These are phyloP conservation scores for Druceiella hillmani DNA, from an alignment of 2,888 invertebrate genomes.

Conservation along the genomic window DNA sequence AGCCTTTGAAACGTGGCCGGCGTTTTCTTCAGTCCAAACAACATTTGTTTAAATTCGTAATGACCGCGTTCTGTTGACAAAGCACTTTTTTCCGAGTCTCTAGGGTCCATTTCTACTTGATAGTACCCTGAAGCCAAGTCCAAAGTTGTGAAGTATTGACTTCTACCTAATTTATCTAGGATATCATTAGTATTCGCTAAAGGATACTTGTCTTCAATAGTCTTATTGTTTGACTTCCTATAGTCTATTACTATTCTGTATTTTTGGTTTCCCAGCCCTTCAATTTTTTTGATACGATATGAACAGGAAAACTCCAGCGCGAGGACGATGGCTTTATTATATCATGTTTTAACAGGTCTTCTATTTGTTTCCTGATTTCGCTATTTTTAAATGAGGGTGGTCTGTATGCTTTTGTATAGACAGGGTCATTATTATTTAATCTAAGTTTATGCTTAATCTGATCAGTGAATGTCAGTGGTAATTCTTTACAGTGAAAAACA, in stretches of 20 bases:
- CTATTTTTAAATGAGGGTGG: no score
- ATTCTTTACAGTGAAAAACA: not conserved
- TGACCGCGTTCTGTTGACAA: constrained; percentile 27
- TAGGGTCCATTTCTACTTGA: constrained; percentile 18
- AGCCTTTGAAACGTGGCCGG: constrained; percentile 29
- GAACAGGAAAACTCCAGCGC: constrained; percentile 6
- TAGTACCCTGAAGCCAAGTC: constrained; percentile 25
- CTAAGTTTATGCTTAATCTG: constrained; percentile 1
- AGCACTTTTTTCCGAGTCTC: constrained; percentile 28
- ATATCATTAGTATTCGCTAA: constrained; percentile 25
- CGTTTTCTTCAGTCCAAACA: constrained; percentile 28
- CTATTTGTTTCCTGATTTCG: no score
- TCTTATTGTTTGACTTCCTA: constrained; percentile 15
- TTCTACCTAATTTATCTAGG: constrained; percentile 21
- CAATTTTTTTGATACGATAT: constrained; percentile 1
- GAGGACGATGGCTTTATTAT: not conserved
- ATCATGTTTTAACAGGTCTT: not conserved
- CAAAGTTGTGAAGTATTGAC: constrained; percentile 23
- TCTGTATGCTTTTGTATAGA: not conserved
- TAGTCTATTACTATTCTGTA: not conserved
- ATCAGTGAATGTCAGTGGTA: constrained; percentile 1
- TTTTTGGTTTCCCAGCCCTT: not conserved
- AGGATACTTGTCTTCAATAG: constrained; percentile 23
- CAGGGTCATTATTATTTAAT: not conserved
- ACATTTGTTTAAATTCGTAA: constrained; percentile 29